Base-by-base conservation (phyloP, 2,113 vertebrate species). In the Narcine bancroftii region DNA sequence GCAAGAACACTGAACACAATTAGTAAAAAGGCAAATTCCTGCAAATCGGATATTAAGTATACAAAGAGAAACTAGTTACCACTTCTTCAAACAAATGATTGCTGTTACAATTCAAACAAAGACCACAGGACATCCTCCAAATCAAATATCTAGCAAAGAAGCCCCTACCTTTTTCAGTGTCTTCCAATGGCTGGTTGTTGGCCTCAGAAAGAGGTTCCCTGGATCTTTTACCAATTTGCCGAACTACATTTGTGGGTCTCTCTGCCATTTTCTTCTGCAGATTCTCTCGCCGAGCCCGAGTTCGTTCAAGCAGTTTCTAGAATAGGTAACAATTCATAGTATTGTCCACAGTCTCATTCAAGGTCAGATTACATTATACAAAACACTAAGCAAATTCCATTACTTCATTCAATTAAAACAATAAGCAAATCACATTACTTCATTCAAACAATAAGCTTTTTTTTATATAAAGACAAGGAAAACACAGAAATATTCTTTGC, bases 231-330 rank as follows among this genome's bases (percentile, higher is more conserved):
- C 92, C 93, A 5, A 95, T 93, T 39, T 93, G 93, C 92, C 97
- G 95, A 0, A 81, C 93, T 63, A 95, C 96, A 15, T 94, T 95
- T 13, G 94, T 96, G 24, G 97, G 96, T 85, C 98, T 96, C 89
- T 97, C 98, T 0, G 98, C 97, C 94, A 99, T 97, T 93, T 99
- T 99, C 94, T 96, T 99, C 96, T 99, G 98, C 92, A 99, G 96
- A 94, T 99, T 99, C 93, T 99, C 99, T 93, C 98, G 94, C 92
- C 99, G 97, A 93, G 98, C 98, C 11, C 98, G 97, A 0, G 99
- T 99, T 92, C 98, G 96, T 94, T 99, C 98, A 33, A 99, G 95
- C 60, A 99, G 96, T 97, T 99, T 99, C 99, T 99, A 92, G 66
- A 73, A 63, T 53, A 91, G 89, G 81, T 69, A 71, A 91, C 89